Base-by-base conservation (phyloP, 37 sponge, comb jelly and placozoan genomes). In the Axinella damicornis region DNA sequence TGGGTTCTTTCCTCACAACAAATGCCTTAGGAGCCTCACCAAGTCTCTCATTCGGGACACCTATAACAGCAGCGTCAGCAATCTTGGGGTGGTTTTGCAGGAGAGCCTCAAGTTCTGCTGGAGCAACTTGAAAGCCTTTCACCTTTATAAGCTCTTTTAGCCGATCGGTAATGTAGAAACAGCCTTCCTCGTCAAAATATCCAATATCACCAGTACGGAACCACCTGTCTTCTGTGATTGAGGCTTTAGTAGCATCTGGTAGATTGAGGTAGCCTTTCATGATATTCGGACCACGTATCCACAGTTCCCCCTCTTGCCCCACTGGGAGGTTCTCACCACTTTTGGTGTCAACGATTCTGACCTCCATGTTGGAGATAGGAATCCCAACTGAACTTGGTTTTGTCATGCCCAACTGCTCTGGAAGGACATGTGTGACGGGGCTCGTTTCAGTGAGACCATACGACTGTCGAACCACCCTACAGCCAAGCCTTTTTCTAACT, bases 111-210 rank as follows among this genome's bases (percentile, higher is more conserved):
- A 96, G 66, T 52, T 96, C 97, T 53, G 97, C 97, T n/a, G 97
- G 94, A 9, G 94, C 97, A 31, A 96, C 97, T 60, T 96, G 96
- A 11, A 77, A 53, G 46, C 97, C 97, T 71, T 96, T 94, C 74
- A 94, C 94, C 81, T 96, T 96, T 80, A 96, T 96, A 53, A 96
- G 85, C 78, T 96, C 97, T 80, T 96, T 96, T 18, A 96, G 82
- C 30, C 97, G 88, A 67, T 94, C 97, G 5, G 89, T 85, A 52
- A 96, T 89, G 75, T 88, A 96, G 88, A 96, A 93, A 39, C 81
- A 80, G 16, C 90, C 90, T 27, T 91, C 84, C 20, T 85, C 65
- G 46, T 96, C 94, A 85, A 88, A 93, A 69, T 89, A 86, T 56
- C 94, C 95, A 59, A 96, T 74, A 83, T 96, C 97, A 19, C 97